Evolutionary conservation across 1,140 invertebrate species (phyloP), one percentile per base, ranked within the genome.

Genomic region (Caenorhabditis briggsae): DNA sequence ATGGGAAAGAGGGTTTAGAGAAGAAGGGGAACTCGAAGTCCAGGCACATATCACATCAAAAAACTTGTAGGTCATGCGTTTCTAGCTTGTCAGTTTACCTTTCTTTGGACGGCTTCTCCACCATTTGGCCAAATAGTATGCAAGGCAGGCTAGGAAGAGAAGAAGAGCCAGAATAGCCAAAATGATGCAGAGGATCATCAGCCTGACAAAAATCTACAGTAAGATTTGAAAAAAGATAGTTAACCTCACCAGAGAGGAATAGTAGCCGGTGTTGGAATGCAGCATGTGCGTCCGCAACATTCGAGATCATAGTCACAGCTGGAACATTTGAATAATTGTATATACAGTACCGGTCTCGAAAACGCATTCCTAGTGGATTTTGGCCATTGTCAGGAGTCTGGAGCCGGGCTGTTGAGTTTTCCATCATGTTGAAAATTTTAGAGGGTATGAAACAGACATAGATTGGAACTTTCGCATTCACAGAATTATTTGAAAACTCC

Each of bases 81-180:
- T 16, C 2, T 16, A 16, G 87, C 90, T 33, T 33, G 33, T 33
- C 1, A 33, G 3, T 33, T 1, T 25, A 91, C 91, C 88, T 89
- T 91, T 90, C 89, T 92, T 92, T 82, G 86, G 88, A 53, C 88
- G 90, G 6, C 82, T 64, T 70, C 91, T 91, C 70, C 88, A 88
- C 64, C 88, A 70, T 74, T 89, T 89, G 0, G 89, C 85, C 46
- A 90, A 92, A 43, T 89, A 82, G 43, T 89, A 90, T 12, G 86
- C 86, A 8, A 92, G 70, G 7, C 87, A 46, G 16, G 83, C 88
- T 2, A 91, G 85, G 7, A 92, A 55, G 14, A 86, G 61, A 12
- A 85, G 12, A 18, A 92, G 85, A 3, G 88, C 43, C 16, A 92
- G 53, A 16, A 91, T 83, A 33, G 61, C 86, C 20, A 92, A 84